Evolutionary conservation across 2,888 invertebrate genomes (phyloP).

Genomic region (Mesorhabditis sp.): DNA sequence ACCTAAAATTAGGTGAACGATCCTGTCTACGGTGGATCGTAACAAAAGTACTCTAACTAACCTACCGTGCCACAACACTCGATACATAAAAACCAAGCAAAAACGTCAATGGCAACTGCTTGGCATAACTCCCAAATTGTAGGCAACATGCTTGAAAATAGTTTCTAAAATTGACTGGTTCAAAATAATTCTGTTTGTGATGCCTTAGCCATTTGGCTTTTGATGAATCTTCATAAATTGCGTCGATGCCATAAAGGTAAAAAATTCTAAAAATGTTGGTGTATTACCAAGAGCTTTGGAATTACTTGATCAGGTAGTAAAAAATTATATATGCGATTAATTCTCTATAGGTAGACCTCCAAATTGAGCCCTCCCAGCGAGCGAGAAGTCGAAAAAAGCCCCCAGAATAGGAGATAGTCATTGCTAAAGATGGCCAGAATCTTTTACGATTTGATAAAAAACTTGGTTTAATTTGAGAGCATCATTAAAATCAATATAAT

Average conservation of each 20-base stretch:
- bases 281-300: no score
- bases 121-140: constrained; percentile 40
- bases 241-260: constrained; percentile 30
- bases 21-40: no score
- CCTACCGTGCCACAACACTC: constrained; percentile 29
- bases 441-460: no score
- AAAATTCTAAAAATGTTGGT: constrained; percentile 28
- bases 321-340: no score
- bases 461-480: no score
- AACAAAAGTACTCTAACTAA: no score
- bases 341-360: constrained; percentile 19
- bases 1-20: constrained; percentile 23
- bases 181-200: no score
- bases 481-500: no score
- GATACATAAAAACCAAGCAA: constrained; percentile 49
- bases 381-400: constrained; percentile 33
- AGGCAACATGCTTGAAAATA: constrained; percentile 35
- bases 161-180: constrained; percentile 14
- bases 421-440: not conserved
- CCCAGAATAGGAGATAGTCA: constrained; percentile 46
- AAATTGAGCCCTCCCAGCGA: constrained; percentile 45
- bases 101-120: constrained; percentile 42
- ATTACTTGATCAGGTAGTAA: no score
- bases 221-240: constrained; percentile 25
- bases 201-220: not conserved